Evolutionary conservation across 2,888 invertebrate genomes (phyloP).

Genomic region (Chydorus sphaericus): DNA sequence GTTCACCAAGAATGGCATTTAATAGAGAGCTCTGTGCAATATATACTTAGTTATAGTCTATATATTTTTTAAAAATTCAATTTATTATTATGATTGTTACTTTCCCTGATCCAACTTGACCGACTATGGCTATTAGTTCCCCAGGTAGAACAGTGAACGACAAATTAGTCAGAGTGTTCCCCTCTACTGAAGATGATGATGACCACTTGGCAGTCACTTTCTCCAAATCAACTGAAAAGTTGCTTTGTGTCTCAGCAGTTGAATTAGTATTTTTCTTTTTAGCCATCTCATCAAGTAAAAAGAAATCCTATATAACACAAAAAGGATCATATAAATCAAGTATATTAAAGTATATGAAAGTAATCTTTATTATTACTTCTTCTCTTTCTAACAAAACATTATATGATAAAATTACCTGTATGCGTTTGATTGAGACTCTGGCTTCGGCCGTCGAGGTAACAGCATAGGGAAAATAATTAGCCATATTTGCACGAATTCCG

Average conservation of each 20-base stretch:
- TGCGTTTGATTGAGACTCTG: constrained; percentile 48
- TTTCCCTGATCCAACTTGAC: constrained; percentile 62
- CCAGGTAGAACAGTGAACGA: constrained; percentile 2
- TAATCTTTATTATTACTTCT: too few relatives aligned
- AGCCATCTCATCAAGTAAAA: background rate
- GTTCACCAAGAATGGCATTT: constrained; percentile 32
- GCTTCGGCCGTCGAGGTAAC: constrained; percentile 68
- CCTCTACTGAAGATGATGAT: background rate
- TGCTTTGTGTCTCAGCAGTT: background rate
- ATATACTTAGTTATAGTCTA: background rate
- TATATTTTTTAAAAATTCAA: background rate
- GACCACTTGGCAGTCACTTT: constrained; percentile 10
- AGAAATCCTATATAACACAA: too few relatives aligned
- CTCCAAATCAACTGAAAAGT: background rate
- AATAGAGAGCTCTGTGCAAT: constrained; percentile 19
- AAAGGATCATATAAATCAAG: too few relatives aligned
- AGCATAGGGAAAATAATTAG: constrained; percentile 73
- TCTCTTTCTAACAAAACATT: too few relatives aligned
- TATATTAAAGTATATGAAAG: too few relatives aligned
- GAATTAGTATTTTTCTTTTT: background rate
- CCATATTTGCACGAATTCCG: constrained; percentile 42
- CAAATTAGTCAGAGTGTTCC: constrained; percentile 1
- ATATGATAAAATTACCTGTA: too few relatives aligned
- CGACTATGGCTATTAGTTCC: constrained; percentile 47
- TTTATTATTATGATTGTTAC: constrained; percentile 26